Base-by-base conservation (phyloP, 2,797 vertebrate species). In the Coccyzus lansbergi region DNA sequence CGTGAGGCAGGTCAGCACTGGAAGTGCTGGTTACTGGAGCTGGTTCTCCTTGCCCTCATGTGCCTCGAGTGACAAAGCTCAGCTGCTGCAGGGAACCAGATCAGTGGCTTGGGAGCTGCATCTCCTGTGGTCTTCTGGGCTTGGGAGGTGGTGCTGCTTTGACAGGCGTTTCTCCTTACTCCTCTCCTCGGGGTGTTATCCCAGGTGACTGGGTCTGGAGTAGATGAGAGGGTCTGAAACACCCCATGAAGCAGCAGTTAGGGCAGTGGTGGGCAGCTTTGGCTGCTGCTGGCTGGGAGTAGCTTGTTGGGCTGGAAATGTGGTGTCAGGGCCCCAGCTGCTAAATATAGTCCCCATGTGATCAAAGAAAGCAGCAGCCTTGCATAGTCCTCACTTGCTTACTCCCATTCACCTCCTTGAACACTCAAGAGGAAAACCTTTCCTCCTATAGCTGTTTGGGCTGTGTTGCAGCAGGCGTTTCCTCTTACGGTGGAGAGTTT, bases 101-200 rank as follows among this genome's bases (percentile, higher is more conserved):
- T 42, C 0, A 0, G 28, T 53, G 72, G 44, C n/a, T 38, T 0
- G 0, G 24, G 26, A 19, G 14, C 22, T 0, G 1, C 1, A 3
- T 38, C 28, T 44, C 40, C 24, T 0, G 1, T 4, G 4, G 17
- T 4, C 17, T n/a, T 55, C 65, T 3, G 13, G 44, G 44, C 52
- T 64, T 21, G 3, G 34, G 40, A n/a, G 10, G 34, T 0, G 1
- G 3, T 38, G 36, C 55, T 22, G 56, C 16, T 80, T 38, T 38
- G 33, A 33, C 21, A 15, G 33, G 21, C 58, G 12, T 38, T 22
- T 33, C 19, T 20, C 29, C 7, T 58, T n/a, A 17, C 18, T 59
- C 10, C 40, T 44, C 8, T 60, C 22, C 52, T 5, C 31, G 46
- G 46, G 21, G 29, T 33, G 51, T 9, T 72, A 38, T 21, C 40